phyloP scores from a whole-genome alignment of 2,797 vertebrate genomes.

The Dromococcyx pavoninus region DNA sequence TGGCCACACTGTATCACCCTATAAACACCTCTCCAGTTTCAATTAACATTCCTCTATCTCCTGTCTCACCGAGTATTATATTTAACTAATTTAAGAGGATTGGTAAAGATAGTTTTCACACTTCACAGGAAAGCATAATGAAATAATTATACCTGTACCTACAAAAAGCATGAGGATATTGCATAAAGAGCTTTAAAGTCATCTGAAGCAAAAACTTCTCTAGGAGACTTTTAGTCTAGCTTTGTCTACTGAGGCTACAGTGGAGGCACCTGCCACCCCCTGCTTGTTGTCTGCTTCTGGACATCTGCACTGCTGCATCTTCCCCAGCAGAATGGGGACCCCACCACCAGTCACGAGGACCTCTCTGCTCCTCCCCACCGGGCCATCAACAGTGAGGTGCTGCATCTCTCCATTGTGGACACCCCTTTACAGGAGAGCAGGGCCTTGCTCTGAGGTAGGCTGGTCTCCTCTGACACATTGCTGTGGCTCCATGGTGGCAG shows the following conservation, averaged over 20 bases:
- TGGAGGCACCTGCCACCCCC: background rate
- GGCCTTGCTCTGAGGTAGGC: background rate
- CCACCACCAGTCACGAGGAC: rapidly evolving
- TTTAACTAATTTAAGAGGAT: slow-evolving; percentile 82
- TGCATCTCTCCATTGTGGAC: background rate
- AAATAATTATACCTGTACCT: slow-evolving; percentile 82
- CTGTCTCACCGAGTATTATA: slow-evolving; percentile 79
- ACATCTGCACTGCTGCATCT: rapidly evolving
- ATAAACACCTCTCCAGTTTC: slow-evolving; percentile 83
- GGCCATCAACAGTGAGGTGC: too few relatives aligned
- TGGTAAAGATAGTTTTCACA: slow-evolving; percentile 84
- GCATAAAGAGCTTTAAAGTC: slow-evolving; percentile 70
- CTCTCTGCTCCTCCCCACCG: rapidly evolving
- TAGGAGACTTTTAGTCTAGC: background rate
- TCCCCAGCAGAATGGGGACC: rapidly evolving
- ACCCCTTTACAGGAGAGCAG: rapidly evolving
- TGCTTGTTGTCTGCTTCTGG: background rate
- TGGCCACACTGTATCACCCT: slow-evolving; percentile 75
- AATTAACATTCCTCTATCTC: slow-evolving; percentile 81
- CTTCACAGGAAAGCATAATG: slow-evolving; percentile 85
- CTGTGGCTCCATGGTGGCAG: background rate
- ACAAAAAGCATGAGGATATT: slow-evolving; percentile 79
- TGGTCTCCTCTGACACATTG: background rate
- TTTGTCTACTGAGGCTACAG: background rate
- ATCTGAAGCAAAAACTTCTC: slow-evolving; percentile 56